Percentiles rank a stretch among this genome's conserved stretches.
Conservation (phyloP, 2,113 vertebrate genomes). For the Pseudorhombus dupliciocellatus region DNA sequence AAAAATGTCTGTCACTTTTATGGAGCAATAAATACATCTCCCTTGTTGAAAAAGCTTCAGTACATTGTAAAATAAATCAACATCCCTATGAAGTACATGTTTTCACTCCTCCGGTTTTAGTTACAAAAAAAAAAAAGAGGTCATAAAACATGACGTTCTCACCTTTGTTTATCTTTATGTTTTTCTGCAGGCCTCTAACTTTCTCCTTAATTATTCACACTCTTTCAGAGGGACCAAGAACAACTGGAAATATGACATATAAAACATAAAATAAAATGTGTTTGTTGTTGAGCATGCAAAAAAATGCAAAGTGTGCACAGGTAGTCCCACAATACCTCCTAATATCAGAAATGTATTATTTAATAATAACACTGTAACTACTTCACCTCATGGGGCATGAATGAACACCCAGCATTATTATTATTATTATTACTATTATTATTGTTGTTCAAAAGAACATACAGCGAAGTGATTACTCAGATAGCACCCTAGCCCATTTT, state of each 20-base stretch:
- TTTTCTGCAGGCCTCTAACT: slow-evolving; percentile 18
- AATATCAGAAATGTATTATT: neutral
- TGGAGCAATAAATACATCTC: slow-evolving; percentile 2
- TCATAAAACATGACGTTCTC: slow-evolving; percentile 1
- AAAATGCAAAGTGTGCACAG: neutral
- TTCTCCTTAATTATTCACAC: neutral
- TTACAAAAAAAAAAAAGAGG: neutral
- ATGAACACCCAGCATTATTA: too few relatives aligned
- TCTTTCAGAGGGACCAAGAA: slow-evolving; percentile 19
- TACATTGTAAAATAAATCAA: slow-evolving; percentile 3
- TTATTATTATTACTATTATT: too few relatives aligned
- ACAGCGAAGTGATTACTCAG: neutral
- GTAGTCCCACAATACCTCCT: neutral
- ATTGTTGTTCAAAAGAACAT: neutral
- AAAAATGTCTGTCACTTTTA: neutral
- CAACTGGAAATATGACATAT: slow-evolving; percentile 25
- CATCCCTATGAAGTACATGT: neutral
- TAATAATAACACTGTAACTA: neutral
- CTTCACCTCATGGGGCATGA: too few relatives aligned
- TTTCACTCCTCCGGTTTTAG: neutral
- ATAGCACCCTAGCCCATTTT: neutral
- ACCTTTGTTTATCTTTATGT: slow-evolving; percentile 25
- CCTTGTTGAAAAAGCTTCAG: neutral
- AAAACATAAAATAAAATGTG: slow-evolving; percentile 15
- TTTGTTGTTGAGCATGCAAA: neutral